Conservation (phyloP, 2,888 invertebrate genomes). For the Periphyllus acericola region DNA sequence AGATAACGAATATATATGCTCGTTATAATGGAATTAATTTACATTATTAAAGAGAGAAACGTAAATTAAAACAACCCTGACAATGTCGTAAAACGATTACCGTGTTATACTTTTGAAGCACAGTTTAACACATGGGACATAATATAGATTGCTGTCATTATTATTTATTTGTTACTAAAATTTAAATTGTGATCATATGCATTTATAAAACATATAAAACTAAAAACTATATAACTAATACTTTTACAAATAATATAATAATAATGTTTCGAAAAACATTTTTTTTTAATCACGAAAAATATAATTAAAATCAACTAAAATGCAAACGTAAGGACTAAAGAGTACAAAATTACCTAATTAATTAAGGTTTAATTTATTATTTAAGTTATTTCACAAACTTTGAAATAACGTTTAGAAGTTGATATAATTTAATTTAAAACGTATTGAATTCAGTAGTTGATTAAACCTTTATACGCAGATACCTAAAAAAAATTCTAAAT, state of each 20-base stretch:
- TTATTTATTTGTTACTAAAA: too few species aligned
- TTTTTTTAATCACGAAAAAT: too few species aligned
- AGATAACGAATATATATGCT: background rate
- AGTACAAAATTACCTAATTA: background rate
- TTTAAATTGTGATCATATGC: too few species aligned
- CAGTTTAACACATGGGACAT: background rate
- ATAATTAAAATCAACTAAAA: too few species aligned
- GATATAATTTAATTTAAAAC: too few species aligned
- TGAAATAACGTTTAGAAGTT: too few species aligned
- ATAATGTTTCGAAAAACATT: background rate
- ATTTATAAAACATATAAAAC: too few species aligned
- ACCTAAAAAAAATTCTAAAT: too few species aligned
- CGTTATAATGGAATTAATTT: conserved; percentile 6
- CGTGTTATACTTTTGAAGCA: background rate
- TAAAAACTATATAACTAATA: too few species aligned
- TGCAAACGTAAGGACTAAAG: background rate
- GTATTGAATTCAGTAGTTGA: too few species aligned
- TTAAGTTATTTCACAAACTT: background rate
- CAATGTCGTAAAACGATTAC: background rate
- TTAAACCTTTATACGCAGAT: too few species aligned
- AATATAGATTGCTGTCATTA: too few species aligned
- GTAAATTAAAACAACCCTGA: background rate
- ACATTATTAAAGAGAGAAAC: background rate
- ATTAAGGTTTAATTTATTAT: background rate
- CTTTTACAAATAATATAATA: background rate